A percentile compares a stretch with the other conserved stretches of the same genome.
phyloP scores from a whole-genome alignment of 2,888 invertebrate genomes.

The Pyrgus malvae region DNA sequence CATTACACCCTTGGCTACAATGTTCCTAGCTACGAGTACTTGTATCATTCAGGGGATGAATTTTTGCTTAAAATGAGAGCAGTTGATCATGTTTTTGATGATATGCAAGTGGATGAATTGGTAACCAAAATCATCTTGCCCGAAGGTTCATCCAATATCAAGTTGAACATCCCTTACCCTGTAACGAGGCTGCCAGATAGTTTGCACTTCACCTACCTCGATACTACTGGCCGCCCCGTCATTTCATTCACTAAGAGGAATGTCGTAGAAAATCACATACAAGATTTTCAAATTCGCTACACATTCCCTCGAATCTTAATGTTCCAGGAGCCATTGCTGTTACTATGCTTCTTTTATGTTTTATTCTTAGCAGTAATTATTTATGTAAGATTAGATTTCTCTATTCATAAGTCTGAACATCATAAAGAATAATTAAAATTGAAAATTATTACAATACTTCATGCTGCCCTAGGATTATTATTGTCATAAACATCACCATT shows the following conservation, averaged over 20 bases:
- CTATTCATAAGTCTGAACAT: conserved; percentile 88
- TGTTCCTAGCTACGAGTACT: conserved; percentile 97
- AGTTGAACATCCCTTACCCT: conserved; percentile 90
- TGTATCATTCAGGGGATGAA: conserved; percentile 89
- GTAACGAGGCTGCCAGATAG: conserved; percentile 88
- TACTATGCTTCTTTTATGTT: conserved; percentile 93
- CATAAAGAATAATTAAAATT: conserved; percentile 71
- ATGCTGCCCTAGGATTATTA: conserved; percentile 37
- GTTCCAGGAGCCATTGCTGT: conserved; percentile 95
- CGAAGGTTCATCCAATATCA: conserved; percentile 93
- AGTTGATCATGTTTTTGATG: conserved; percentile 98
- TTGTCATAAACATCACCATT: too few relatives aligned
- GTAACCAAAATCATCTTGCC: conserved; percentile 95
- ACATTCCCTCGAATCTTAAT: conserved; percentile 92
- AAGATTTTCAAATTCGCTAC: conserved; percentile 95
- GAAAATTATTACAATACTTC: conserved; percentile 33
- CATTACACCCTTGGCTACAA: conserved; percentile 98
- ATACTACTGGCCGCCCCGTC: conserved; percentile 96
- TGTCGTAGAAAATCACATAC: conserved; percentile 97
- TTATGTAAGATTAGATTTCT: conserved; percentile 97
- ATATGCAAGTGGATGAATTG: conserved; percentile 96
- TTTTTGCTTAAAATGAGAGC: conserved; percentile 95
- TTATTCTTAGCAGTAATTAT: conserved; percentile 96
- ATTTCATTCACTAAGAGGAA: conserved; percentile 91
- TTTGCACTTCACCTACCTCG: conserved; percentile 95